Evolutionary conservation across 2,797 vertebrate genomes (phyloP).

Genomic region (Chloroceryle amazona): DNA sequence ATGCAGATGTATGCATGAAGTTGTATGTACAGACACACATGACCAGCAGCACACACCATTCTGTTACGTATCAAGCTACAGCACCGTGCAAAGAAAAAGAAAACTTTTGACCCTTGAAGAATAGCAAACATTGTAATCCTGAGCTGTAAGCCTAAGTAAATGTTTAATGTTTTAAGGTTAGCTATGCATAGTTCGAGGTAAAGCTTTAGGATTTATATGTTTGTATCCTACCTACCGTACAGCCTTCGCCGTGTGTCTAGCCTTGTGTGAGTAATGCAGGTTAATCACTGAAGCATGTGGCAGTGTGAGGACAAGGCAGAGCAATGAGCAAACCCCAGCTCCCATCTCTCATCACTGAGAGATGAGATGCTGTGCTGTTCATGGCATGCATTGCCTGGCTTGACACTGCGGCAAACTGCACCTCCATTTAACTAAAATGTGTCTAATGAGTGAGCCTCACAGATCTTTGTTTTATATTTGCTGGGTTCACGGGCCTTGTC

Average conservation of each 20-base stretch:
- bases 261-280: background rate
- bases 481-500: background rate
- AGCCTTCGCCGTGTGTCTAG: background rate
- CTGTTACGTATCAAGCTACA: background rate
- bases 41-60: background rate
- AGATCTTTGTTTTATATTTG: background rate
- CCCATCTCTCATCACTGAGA: background rate
- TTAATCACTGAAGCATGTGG: background rate
- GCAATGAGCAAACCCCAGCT: background rate
- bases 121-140: background rate
- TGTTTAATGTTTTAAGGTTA: constrained; percentile 20
- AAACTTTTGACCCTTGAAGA: background rate
- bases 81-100: background rate
- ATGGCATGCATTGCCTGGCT: background rate
- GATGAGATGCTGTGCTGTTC: background rate
- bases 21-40: rapidly evolving
- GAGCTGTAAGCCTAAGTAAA: background rate
- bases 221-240: background rate
- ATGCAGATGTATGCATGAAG: background rate
- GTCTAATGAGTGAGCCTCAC: background rate
- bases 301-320: background rate
- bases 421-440: background rate
- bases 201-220: background rate
- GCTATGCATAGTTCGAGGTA: background rate
- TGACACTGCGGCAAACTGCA: background rate